Conservation (phyloP, 92 coral and sea anemone species). For the Zoanthus gigantus region DNA sequence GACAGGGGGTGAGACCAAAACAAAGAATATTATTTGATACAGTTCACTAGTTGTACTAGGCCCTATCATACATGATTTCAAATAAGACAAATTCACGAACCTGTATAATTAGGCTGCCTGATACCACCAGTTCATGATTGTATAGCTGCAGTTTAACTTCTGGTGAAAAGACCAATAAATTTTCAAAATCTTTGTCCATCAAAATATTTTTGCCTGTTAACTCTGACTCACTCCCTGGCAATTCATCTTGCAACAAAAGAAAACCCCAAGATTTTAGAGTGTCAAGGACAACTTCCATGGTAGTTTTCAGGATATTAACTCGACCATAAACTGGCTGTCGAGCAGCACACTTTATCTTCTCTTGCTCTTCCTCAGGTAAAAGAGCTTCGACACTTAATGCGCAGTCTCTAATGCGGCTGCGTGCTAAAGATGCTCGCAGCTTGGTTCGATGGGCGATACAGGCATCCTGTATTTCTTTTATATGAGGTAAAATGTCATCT, state of each 20-base stretch:
- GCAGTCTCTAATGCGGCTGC: slow-evolving; percentile 92
- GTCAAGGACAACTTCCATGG: slow-evolving; percentile 66
- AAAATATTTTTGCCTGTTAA: slow-evolving; percentile 73
- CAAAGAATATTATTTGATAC: neutral
- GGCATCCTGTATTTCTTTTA: slow-evolving; percentile 89
- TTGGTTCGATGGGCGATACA: slow-evolving; percentile 80
- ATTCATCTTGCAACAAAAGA: slow-evolving; percentile 61
- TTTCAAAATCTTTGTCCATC: slow-evolving; percentile 87
- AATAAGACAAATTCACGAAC: slow-evolving; percentile 47
- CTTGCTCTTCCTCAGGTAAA: slow-evolving; percentile 96
- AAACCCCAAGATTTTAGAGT: slow-evolving; percentile 76
- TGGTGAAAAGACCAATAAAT: slow-evolving; percentile 85
- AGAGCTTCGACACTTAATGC: slow-evolving; percentile 98
- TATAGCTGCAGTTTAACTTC: slow-evolving; percentile 90
- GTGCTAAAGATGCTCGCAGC: slow-evolving; percentile 93
- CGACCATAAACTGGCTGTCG: slow-evolving; percentile 92
- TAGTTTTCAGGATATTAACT: slow-evolving; percentile 80
- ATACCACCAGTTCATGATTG: slow-evolving; percentile 80
- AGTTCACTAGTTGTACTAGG: too few species aligned
- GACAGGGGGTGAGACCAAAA: neutral
- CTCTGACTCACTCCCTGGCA: slow-evolving; percentile 47
- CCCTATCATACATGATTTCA: too few species aligned
- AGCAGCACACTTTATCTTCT: slow-evolving; percentile 85
- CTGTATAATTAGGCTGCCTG: slow-evolving; percentile 90
- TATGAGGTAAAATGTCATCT: slow-evolving; percentile 78